A percentile compares a stretch with the other conserved stretches of the same genome.
Evolutionary conservation across 2,113 vertebrate genomes (phyloP).

Genomic region (Anolis carolinensis): DNA sequence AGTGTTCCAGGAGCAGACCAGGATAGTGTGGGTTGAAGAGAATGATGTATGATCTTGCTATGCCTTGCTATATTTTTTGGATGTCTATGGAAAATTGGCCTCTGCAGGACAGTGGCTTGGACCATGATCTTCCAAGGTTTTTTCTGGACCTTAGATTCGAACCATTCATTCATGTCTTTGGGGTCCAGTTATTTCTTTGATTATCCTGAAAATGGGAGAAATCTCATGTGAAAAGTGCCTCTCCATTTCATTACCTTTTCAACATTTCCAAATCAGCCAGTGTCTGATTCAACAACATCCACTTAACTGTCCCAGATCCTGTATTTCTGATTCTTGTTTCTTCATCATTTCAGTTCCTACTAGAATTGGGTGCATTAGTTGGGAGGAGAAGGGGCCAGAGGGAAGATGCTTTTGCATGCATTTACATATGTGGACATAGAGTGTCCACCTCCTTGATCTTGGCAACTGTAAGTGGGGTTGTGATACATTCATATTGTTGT

Average conservation of each 20-base stretch:
- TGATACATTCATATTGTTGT: slow-evolving; percentile 17
- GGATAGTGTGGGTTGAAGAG: slow-evolving; percentile 75
- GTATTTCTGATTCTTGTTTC: neutral
- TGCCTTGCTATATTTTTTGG: neutral
- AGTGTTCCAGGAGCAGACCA: slow-evolving; percentile 79
- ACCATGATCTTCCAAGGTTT: neutral
- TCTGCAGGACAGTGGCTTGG: slow-evolving; percentile 24
- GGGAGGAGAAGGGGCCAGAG: neutral
- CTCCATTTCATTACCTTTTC: neutral
- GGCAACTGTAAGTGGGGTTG: slow-evolving; percentile 49
- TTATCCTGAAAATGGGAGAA: accelerated
- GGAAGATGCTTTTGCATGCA: neutral
- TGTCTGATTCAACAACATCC: neutral
- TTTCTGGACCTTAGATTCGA: neutral
- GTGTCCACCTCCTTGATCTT: accelerated
- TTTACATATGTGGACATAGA: neutral
- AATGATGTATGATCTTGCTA: slow-evolving; percentile 28
- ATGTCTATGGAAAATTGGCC: neutral
- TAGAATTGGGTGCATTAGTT: neutral
- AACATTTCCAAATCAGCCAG: no score
- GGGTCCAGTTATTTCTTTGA: neutral
- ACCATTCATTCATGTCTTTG: neutral
- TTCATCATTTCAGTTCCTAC: slow-evolving; percentile 30
- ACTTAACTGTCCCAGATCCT: accelerated
- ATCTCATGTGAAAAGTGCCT: neutral